These are phyloP conservation scores for Oostethus manadensis DNA, from an alignment of 2,113 vertebrate genomes.

Conservation along the genomic window DNA sequence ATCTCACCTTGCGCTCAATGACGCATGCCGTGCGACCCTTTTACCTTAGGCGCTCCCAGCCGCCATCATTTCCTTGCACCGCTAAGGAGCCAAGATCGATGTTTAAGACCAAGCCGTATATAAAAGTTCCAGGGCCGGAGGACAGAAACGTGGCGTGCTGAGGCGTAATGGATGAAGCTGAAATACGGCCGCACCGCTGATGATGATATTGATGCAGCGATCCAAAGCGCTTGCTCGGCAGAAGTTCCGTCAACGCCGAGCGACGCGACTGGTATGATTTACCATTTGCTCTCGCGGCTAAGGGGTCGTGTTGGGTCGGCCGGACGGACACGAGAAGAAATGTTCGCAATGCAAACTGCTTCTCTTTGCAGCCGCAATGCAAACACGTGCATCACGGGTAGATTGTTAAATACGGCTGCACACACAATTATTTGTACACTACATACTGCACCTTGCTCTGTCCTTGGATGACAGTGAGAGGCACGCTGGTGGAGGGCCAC, in stretches of 20 bases:
- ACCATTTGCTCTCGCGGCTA: neutral
- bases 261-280: constrained; percentile 1
- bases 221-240: constrained; percentile 24
- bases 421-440: too few relatives aligned
- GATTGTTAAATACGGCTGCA: too few relatives aligned
- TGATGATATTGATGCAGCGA: constrained; percentile 26
- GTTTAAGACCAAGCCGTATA: constrained; percentile 34
- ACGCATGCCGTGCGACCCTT: constrained; percentile 4
- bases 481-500: constrained; percentile 77
- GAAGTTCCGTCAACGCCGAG: neutral
- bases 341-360: too few relatives aligned
- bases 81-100: constrained; percentile 27
- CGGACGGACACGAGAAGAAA: neutral
- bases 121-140: constrained; percentile 8
- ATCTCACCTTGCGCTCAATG: too few relatives aligned
- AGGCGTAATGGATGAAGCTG: constrained; percentile 33
- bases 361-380: too few relatives aligned
- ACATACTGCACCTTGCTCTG: constrained; percentile 72
- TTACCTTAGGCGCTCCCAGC: constrained; percentile 7
- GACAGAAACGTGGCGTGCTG: neutral
- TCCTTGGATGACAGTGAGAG: constrained; percentile 73
- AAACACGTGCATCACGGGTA: too few relatives aligned
- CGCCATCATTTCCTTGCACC: constrained; percentile 26
- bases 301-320: constrained; percentile 1
- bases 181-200: constrained; percentile 18